phyloP scores from a whole-genome alignment of 1,140 invertebrate species.

The Rhysida immarginata region DNA sequence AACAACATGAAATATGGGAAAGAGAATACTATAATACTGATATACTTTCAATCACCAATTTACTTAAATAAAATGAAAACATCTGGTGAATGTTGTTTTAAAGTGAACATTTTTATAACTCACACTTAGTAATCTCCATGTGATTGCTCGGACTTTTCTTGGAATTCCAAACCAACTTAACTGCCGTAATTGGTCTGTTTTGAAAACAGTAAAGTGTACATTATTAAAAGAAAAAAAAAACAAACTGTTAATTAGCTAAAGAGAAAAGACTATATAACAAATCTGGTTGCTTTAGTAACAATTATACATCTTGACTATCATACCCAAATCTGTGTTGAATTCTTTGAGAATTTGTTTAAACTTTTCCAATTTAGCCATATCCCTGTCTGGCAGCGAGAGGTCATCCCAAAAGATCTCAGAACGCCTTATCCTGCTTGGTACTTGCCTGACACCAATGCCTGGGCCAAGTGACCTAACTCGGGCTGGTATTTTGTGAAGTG shows the following conservation, averaged over 20 bases:
- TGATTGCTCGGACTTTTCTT: slow-evolving; percentile 53
- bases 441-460: slow-evolving; percentile 29
- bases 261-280: not conserved
- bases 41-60: too few relatives aligned
- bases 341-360: slow-evolving; percentile 59
- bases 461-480: slow-evolving; percentile 21
- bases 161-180: slow-evolving; percentile 93
- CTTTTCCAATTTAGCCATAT: slow-evolving; percentile 64
- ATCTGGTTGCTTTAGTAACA: not conserved
- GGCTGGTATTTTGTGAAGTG: not conserved
- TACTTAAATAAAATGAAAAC: too few relatives aligned
- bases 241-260: not conserved
- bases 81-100: too few relatives aligned
- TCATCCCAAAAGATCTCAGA: slow-evolving; percentile 20
- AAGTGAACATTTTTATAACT: too few relatives aligned
- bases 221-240: not conserved
- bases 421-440: slow-evolving; percentile 21
- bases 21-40: too few relatives aligned
- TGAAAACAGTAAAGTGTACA: slow-evolving; percentile 1
- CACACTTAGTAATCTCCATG: slow-evolving; percentile 60
- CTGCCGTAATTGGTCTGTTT: slow-evolving; percentile 59
- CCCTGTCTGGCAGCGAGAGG: slow-evolving; percentile 28
- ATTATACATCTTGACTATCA: not conserved
- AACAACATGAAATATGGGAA: too few relatives aligned
- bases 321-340: slow-evolving; percentile 51